These are phyloP conservation scores for Sitodiplosis mosellana DNA, from an alignment of 1,140 invertebrate genomes.

Conservation along the genomic window DNA sequence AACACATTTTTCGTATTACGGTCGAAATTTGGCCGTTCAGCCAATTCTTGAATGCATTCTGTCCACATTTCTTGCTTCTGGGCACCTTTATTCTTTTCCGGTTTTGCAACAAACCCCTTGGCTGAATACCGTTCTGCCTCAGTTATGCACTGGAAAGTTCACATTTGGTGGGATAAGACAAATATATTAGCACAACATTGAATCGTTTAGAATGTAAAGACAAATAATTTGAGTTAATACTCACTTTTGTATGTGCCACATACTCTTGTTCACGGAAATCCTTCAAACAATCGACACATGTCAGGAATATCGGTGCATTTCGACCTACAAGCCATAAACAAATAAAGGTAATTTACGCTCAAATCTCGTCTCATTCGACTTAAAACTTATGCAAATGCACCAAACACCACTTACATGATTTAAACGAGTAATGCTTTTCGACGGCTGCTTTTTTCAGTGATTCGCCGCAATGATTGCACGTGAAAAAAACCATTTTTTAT, in stretches of 20 bases:
- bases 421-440: conserved; percentile 69
- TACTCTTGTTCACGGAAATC: conserved; percentile 68
- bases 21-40: conserved; percentile 34
- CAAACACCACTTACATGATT: conserved; percentile 33
- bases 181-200: no score
- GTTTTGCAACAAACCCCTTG: conserved; percentile 57
- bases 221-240: no score
- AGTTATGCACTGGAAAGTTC: conserved; percentile 53
- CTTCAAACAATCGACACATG: conserved; percentile 82
- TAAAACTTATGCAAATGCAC: conserved; percentile 10
- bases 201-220: no score
- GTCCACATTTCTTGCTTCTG: conserved; percentile 77
- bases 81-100: conserved; percentile 64
- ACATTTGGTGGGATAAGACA: no score
- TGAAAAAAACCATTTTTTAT: conserved; percentile 73
- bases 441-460: conserved; percentile 79
- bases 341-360: no score
- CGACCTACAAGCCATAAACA: no score
- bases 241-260: conserved; percentile 51
- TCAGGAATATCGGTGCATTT: conserved; percentile 32
- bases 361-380: no score
- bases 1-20: conserved; percentile 41
- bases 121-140: conserved; percentile 82
- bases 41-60: conserved; percentile 30
- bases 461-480: conserved; percentile 77